Base-by-base conservation (phyloP, 2,888 invertebrate genomes). In the Hemaris fuciformis region DNA sequence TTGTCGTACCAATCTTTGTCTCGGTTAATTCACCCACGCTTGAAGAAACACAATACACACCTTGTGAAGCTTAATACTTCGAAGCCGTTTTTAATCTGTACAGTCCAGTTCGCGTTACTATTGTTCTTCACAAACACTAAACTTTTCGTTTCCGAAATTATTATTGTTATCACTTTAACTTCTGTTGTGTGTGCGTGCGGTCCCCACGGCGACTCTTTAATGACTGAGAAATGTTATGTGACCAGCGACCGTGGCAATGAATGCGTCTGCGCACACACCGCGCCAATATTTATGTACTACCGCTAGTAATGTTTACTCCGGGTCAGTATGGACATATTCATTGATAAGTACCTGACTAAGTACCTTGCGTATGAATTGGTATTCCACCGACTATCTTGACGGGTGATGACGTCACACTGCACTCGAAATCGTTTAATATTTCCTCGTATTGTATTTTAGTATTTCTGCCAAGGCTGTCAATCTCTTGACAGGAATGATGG, bases 171-270 rank as follows among this genome's bases (percentile, higher is more conserved):
- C 41, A 60, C 60, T 48, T 18, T 34, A 31, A 15, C 60, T 23
- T 8, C 68, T 58, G 56, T 62, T 65, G 67, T 59, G 67, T 60
- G 41, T 27, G 65, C 84, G 81, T 76, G 77, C 69, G 70, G 46
- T 38, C 70, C 13, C 46, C 62, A 18, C 71, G 59, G 59, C 61
- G 67, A 60, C 64, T 64, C 59, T 63, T 61, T 69, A 67, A 66
- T 73, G 71, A 85, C 86, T 85, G 76, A 59, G 71, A 64, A 70
- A 38, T 56, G 62, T 58, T 62, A 46, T 42, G 38, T 48, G 61
- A 42, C 18, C 64, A 64, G 67, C 78, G 77, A 64, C 77, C 76
- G 79, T 80, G 82, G 77, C 80, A 83, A 66, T 83, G 79, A 81
- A 72, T 79, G 82, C 78, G 73, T 65, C 27, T 56, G 74, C 71